Conservation (phyloP, 2,113 vertebrate species). For the Corapipo altera region DNA sequence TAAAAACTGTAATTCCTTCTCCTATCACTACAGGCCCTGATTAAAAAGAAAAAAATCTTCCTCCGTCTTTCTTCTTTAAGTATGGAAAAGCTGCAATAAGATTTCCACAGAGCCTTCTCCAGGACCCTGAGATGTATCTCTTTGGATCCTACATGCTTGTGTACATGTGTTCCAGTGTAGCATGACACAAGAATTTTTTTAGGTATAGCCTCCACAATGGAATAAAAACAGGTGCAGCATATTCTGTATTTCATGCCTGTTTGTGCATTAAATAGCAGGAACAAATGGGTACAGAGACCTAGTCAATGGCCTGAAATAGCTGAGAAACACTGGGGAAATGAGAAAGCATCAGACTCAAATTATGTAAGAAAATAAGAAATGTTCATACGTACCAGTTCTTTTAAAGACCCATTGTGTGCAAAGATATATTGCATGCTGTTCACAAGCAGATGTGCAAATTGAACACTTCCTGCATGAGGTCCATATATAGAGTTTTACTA, state of each 20-base stretch:
- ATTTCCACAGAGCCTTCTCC: background rate
- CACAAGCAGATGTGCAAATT: background rate
- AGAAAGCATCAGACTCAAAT: background rate
- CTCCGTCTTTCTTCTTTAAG: background rate
- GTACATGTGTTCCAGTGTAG: accelerated
- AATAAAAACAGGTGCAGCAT: background rate
- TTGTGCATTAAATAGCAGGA: background rate
- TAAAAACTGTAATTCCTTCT: background rate
- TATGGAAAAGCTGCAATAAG: background rate
- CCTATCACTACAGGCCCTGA: background rate
- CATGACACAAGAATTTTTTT: background rate
- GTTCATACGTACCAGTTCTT: background rate
- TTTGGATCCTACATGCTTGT: too few species aligned
- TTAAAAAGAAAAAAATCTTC: background rate
- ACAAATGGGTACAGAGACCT: background rate
- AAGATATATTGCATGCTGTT: background rate
- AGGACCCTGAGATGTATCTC: background rate
- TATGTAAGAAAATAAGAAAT: background rate
- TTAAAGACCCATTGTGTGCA: background rate
- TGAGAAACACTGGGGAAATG: background rate
- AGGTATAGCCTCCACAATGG: background rate
- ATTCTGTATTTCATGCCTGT: background rate
- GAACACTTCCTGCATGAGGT: background rate
- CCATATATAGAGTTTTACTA: background rate
- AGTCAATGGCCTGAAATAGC: background rate